Evolutionary conservation across 1,140 invertebrate species (phyloP).

Genomic region (Pissodes strobi): DNA sequence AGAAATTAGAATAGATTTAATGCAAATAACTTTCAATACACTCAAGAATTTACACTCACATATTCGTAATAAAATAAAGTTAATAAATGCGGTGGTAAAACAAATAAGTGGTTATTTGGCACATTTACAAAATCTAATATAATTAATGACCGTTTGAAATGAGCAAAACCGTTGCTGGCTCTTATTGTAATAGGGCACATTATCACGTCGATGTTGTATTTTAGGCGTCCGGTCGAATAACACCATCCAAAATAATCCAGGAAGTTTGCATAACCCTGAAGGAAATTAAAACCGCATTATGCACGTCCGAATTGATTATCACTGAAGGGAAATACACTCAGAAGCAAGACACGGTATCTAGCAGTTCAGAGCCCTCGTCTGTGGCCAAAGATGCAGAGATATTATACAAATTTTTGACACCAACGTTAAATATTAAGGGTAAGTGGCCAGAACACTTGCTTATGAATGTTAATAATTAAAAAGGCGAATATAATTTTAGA

Average conservation of each 20-base stretch:
- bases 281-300: constrained; percentile 59
- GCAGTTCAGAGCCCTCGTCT: constrained; percentile 29
- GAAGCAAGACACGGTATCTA: neutral
- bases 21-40: too few species aligned
- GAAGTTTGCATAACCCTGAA: constrained; percentile 61
- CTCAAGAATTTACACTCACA: too few species aligned
- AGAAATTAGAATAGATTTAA: too few species aligned
- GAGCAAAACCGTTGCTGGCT: too few species aligned
- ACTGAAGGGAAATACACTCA: constrained; percentile 43
- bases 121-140: too few species aligned
- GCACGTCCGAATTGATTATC: constrained; percentile 55
- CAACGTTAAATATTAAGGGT: constrained; percentile 21
- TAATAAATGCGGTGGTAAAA: too few species aligned
- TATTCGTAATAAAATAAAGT: too few species aligned
- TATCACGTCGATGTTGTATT: too few species aligned
- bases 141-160: too few species aligned
- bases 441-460: neutral
- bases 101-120: too few species aligned
- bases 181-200: too few species aligned
- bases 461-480: constrained; percentile 46
- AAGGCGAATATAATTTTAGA: constrained; percentile 34
- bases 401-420: constrained; percentile 31
- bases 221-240: constrained; percentile 54
- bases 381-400: constrained; percentile 41
- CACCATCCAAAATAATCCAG: constrained; percentile 54